Percentiles rank a stretch among this genome's conserved stretches.
These are phyloP conservation scores for Nothoprocta perdicaria DNA, from an alignment of 2,113 vertebrate species.

Conservation along the genomic window DNA sequence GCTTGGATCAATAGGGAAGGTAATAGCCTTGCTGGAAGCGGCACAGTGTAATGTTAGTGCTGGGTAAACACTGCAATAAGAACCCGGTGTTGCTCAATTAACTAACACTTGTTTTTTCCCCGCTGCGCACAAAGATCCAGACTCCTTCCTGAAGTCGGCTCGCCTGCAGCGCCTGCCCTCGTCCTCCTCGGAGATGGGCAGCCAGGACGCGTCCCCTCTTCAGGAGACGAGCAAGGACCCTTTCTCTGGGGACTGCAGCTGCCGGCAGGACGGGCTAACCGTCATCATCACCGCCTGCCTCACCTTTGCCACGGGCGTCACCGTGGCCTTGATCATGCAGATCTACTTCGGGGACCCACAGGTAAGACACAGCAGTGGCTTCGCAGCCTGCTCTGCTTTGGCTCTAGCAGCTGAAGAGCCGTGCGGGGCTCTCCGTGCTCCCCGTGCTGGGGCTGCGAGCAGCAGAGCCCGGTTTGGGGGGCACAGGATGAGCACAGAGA, in stretches of 20 bases:
- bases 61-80: constrained; percentile 23
- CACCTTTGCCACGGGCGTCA: constrained; percentile 94
- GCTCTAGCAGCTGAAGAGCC: neutral
- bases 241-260: constrained; percentile 90
- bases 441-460: rapidly evolving
- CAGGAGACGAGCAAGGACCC: constrained; percentile 92
- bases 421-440: rapidly evolving
- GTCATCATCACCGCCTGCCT: constrained; percentile 97
- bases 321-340: constrained; percentile 95
- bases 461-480: neutral
- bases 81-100: neutral
- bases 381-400: neutral
- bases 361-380: constrained; percentile 73
- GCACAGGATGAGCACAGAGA: neutral
- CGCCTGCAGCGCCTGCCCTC: constrained; percentile 95
- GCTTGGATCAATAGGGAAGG: constrained; percentile 11
- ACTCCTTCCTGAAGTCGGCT: constrained; percentile 91
- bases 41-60: neutral
- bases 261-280: constrained; percentile 91
- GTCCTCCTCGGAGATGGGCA: constrained; percentile 91
- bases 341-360: constrained; percentile 97
- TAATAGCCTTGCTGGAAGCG: neutral
- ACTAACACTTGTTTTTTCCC: constrained; percentile 23
- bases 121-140: constrained; percentile 85
- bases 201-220: constrained; percentile 87